Base-by-base conservation (phyloP, 2,113 vertebrate species). In the Benitochromis conjunctus region DNA sequence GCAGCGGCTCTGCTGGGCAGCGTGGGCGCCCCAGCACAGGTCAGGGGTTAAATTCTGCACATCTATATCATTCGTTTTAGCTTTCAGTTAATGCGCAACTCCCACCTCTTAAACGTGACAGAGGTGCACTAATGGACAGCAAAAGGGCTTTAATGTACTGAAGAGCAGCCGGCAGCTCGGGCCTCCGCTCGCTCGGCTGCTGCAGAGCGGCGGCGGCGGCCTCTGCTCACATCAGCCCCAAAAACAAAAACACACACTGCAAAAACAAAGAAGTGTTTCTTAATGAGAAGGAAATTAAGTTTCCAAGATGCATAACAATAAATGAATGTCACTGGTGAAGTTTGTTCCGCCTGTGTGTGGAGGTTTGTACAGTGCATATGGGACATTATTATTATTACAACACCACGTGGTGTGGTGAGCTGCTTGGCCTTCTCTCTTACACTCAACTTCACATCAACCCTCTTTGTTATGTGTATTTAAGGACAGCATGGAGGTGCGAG, bases 121-220 rank as follows among this genome's bases (percentile, higher is more conserved):
- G 87, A 82, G 90, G 87, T 51, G 87, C 83, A 46, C 92, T 95
- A 94, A 94, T 93, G 93, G 94, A 94, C 86, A 48, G 74, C 84
- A 64, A 85, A 60, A 85, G 82, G 85, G 76, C 83, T 85, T 90
- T 89, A 86, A 94, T 94, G 90, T 58, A 77, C 76, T 79, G 80
- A 46, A 80, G 84, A 89, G 92, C 80, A 54, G 43, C 60, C 18
- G 9, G 9, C 80, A 1, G 83, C 78, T 36, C 3, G 7, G 34
- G 66, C 86, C 24, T 86, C 79, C 53, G 3, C 6, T 41, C 58
- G 24, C 82, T 9, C 38, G 5, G 80, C 82, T 78, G 58, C n/a
- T 16, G 19, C n/a, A 48, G 26, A 38, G 46, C 18, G 16, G 7
- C 11, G 8, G 48, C 41, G 4, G 46, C 10, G 16, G 9, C n/a